Conservation (phyloP, 2,113 vertebrate genomes). For the Vireo altiloquus region DNA sequence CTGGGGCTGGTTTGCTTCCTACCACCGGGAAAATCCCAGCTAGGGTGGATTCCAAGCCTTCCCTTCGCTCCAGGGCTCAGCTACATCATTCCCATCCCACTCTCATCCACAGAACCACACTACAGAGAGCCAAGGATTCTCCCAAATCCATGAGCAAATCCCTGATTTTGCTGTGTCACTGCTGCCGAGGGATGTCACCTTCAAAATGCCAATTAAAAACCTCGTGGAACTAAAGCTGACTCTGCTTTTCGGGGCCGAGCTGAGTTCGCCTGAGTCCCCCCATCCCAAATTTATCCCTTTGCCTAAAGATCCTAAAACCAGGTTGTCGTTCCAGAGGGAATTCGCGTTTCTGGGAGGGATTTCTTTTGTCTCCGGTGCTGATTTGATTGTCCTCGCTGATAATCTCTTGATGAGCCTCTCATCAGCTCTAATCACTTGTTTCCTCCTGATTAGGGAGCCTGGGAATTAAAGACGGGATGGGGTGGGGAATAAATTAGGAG, state of each 20-base stretch:
- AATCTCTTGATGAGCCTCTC: not conserved
- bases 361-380: not conserved
- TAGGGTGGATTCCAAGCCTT: not conserved
- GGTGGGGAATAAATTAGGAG: not conserved
- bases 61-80: not conserved
- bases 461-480: not conserved
- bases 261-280: not conserved
- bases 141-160: not conserved
- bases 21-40: not conserved
- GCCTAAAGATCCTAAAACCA: not conserved
- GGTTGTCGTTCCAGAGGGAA: rapidly evolving
- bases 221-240: not conserved
- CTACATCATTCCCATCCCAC: not conserved
- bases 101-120: rapidly evolving
- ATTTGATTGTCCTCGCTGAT: not conserved
- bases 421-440: not conserved
- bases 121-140: rapidly evolving
- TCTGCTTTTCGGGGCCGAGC: not conserved
- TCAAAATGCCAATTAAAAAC: not conserved
- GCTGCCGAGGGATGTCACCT: not conserved
- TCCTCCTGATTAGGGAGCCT: not conserved
- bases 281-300: not conserved
- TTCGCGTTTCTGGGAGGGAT: not conserved
- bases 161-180: not conserved
- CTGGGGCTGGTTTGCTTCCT: not conserved